These are phyloP conservation scores for Agonopterix alstromeriana DNA, from an alignment of 2,888 invertebrate genomes.

Conservation along the genomic window DNA sequence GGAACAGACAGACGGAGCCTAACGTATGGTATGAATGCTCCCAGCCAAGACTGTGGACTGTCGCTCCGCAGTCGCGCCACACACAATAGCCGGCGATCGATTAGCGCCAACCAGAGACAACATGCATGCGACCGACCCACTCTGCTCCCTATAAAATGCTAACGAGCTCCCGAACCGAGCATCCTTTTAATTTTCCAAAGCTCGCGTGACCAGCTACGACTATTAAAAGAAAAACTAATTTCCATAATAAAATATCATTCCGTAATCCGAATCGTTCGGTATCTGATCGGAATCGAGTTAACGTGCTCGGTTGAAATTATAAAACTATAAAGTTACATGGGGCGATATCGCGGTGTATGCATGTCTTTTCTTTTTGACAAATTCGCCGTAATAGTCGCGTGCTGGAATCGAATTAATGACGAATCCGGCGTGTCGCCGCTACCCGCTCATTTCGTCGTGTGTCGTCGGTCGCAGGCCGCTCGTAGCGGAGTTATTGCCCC, in stretches of 20 bases:
- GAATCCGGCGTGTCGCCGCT: constrained; percentile 59
- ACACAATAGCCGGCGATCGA: constrained; percentile 64
- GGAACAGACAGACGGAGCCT: constrained; percentile 37
- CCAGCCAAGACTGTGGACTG: constrained; percentile 9
- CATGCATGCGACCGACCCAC: neutral
- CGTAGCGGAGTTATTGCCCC: constrained; percentile 28
- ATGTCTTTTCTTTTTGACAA: constrained; percentile 64
- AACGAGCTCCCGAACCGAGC: constrained; percentile 48
- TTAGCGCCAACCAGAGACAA: constrained; percentile 30
- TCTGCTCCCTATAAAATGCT: constrained; percentile 28
- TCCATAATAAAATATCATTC: constrained; percentile 67
- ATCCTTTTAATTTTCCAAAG: constrained; percentile 48
- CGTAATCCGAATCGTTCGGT: constrained; percentile 38
- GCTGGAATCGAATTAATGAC: constrained; percentile 67
- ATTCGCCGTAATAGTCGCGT: constrained; percentile 67
- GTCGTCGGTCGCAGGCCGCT: constrained; percentile 20
- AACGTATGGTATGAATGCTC: constrained; percentile 61
- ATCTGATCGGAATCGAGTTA: constrained; percentile 69
- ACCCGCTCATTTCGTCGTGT: constrained; percentile 65
- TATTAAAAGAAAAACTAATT: constrained; percentile 73
- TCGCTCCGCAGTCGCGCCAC: constrained; percentile 12
- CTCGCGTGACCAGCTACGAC: constrained; percentile 59
- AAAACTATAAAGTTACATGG: constrained; percentile 64
- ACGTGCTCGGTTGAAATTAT: constrained; percentile 67
- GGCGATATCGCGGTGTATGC: constrained; percentile 66